Base-by-base conservation (phyloP, 2,113 vertebrate genomes). In the Coracopsis vasa region DNA sequence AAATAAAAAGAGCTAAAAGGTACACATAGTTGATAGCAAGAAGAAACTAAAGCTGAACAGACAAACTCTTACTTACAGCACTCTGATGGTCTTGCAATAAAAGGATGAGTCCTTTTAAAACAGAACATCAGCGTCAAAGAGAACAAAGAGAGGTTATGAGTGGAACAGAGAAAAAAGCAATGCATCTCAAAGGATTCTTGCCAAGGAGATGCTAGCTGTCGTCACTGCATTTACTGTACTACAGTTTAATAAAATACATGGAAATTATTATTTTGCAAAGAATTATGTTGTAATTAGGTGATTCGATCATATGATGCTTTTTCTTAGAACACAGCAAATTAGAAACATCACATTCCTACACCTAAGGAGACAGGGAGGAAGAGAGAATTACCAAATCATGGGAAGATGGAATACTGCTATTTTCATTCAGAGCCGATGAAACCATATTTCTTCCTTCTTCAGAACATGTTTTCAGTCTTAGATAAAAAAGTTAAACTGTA, bases 41-140 rank as follows among this genome's bases (percentile, higher is more conserved):
- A 84, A 92, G 83, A 64, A 92, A 93, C 65, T 45, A 51, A 80
- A 95, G 64, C 70, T 67, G 35, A 95, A 65, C 33, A 81, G 79
- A 62, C 54, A 58, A 85, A 80, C 80, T 66, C 80, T 66, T 87
- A 35, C 14, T 92, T 80, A 64, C 20, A 84, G 54, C 39, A 33
- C 71, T 87, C 86, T 88, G 81, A 70, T 80, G 91, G 86, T 88
- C 69, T 14, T 62, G 45, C 11, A 5, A 80, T n/a, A 78, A 96
- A 94, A 93, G 80, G 72, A 89, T 86, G 86, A 87, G 58, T 56
- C 69, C 86, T 82, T 87, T 79, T 95, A 96, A 86, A 95, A 54
- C 0, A 11, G 51, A 90, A 88, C 71, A 94, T 79, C 67, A 66
- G 67, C 88, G 83, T 89, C 88, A 91, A 90, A 95, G 90, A 70